These are phyloP conservation scores for Thereva unica DNA, from an alignment of 2,888 invertebrate genomes.

Conservation along the genomic window DNA sequence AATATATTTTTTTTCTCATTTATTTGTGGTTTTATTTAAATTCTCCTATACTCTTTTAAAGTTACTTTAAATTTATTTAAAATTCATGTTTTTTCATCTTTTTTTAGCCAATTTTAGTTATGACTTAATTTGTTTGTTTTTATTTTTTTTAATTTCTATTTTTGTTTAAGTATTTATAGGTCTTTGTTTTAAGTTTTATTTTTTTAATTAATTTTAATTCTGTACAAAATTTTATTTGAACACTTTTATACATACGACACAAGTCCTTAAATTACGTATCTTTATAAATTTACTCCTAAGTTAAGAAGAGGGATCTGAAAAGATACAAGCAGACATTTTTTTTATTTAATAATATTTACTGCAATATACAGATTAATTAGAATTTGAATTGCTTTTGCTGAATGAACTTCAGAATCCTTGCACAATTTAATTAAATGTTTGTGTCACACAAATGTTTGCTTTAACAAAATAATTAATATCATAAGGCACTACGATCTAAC, in stretches of 20 bases:
- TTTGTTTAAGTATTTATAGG: conserved; percentile 30
- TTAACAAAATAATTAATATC: too few relatives aligned
- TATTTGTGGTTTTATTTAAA: conserved; percentile 13
- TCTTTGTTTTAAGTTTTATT: conserved; percentile 10
- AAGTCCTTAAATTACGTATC: conserved; percentile 22
- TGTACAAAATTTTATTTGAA: conserved; percentile 35
- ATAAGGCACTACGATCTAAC: too few relatives aligned
- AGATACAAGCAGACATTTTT: not conserved
- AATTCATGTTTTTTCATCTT: too few relatives aligned
- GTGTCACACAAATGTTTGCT: too few relatives aligned
- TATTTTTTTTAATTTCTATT: conserved; percentile 21
- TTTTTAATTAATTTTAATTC: conserved; percentile 14
- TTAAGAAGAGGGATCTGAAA: conserved; percentile 35
- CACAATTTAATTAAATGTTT: too few relatives aligned
- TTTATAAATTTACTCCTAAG: conserved; percentile 26
- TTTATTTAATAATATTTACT: not conserved
- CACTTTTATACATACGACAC: conserved; percentile 34
- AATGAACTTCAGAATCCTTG: too few relatives aligned
- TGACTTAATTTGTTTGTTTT: too few relatives aligned
- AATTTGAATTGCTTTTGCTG: not conserved
- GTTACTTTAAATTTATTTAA: conserved; percentile 6
- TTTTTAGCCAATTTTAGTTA: too few relatives aligned
- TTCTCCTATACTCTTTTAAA: conserved; percentile 9
- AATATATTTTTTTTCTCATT: too few relatives aligned
- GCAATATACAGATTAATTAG: not conserved